Percentiles rank a stretch among this genome's conserved stretches.
Evolutionary conservation across 2,113 vertebrate species (phyloP).

Genomic region (Poecile atricapillus): DNA sequence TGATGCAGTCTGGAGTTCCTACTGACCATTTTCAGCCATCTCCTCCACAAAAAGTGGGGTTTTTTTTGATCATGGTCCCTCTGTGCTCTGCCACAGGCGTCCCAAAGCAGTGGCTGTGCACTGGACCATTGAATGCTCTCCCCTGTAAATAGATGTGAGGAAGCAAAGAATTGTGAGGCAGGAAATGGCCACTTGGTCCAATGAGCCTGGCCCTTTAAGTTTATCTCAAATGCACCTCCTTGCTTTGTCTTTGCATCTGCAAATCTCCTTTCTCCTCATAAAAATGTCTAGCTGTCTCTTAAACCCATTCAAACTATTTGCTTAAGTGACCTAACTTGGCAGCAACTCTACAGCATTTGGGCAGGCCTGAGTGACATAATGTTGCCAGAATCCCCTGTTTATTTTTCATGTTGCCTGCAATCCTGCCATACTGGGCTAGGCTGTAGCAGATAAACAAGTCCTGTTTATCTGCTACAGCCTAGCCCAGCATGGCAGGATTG

Average conservation of each 20-base stretch:
- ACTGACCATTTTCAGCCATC: neutral
- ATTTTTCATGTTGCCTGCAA: constrained; percentile 41
- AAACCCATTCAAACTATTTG: constrained; percentile 54
- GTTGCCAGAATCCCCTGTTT: constrained; percentile 54
- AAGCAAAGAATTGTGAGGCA: constrained; percentile 23
- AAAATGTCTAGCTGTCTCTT: constrained; percentile 64
- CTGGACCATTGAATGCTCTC: fast-evolving
- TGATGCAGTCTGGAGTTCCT: neutral
- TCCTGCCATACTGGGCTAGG: neutral
- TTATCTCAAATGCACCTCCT: constrained; percentile 42
- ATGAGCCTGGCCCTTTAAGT: constrained; percentile 46
- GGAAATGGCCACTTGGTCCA: constrained; percentile 65
- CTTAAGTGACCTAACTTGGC: constrained; percentile 51
- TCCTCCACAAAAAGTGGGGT: neutral
- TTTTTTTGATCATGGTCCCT: neutral
- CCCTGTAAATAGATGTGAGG: neutral
- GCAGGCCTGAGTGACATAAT: constrained; percentile 21
- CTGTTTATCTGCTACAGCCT: neutral
- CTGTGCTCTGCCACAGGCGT: neutral
- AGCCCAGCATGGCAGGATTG: too few species aligned
- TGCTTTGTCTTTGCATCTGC: constrained; percentile 62
- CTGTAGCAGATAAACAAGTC: neutral
- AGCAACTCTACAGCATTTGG: neutral
- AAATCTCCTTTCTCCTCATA: constrained; percentile 64
- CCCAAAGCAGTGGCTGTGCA: neutral